Evolutionary conservation across 1,140 invertebrate species (phyloP).

Genomic region (Hyposmocoma kahamanoa): DNA sequence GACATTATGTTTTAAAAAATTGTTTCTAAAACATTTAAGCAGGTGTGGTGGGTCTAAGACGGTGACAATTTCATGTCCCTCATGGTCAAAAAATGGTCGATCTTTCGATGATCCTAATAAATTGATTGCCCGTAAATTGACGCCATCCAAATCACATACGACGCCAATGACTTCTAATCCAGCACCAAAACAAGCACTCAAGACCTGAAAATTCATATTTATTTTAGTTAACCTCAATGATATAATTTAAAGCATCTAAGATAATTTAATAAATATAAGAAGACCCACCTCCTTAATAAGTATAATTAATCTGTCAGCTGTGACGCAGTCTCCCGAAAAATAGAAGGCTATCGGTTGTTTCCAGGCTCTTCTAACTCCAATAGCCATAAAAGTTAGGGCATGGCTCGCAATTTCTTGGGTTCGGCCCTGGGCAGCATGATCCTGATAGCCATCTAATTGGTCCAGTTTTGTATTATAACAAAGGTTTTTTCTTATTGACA

Average conservation of each 20-base stretch:
- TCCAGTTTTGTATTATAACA: neutral
- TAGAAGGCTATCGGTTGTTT: constrained; percentile 10
- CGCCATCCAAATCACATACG: neutral
- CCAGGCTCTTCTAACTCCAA: constrained; percentile 1
- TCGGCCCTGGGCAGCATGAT: neutral
- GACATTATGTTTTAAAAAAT: neutral
- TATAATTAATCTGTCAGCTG: constrained; percentile 11
- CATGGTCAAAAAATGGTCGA: neutral
- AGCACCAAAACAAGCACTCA: neutral
- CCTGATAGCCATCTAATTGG: neutral
- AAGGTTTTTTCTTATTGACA: neutral
- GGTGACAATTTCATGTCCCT: neutral
- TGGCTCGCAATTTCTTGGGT: constrained; percentile 6
- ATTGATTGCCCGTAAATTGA: neutral
- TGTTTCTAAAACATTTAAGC: neutral
- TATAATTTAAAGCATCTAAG: neutral
- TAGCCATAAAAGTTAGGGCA: constrained; percentile 9
- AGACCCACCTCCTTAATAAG: constrained; percentile 9
- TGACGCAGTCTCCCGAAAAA: constrained; percentile 11
- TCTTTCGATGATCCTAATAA: neutral
- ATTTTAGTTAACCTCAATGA: neutral
- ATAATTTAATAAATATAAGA: neutral
- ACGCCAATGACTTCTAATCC: neutral
- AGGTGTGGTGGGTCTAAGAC: neutral
- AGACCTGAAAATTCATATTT: neutral